phyloP scores from a whole-genome alignment of 2,113 vertebrate species.

The Anoplopoma fimbria region DNA sequence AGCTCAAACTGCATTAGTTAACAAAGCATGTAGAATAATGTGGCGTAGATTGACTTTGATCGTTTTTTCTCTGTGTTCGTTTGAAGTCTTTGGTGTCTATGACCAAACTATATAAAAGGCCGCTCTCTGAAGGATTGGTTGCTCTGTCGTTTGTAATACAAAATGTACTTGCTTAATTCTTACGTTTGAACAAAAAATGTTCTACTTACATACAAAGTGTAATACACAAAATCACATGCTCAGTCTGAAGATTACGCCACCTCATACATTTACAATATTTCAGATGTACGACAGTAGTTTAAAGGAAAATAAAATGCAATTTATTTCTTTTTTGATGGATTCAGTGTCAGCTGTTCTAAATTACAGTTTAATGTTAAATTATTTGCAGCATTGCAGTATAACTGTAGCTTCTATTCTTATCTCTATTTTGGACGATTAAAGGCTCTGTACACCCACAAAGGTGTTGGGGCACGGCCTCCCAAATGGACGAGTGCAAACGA shows the following conservation, averaged over 20 bases:
- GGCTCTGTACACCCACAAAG: not conserved
- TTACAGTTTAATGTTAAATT: not conserved
- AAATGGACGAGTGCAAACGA: no score
- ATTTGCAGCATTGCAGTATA: not conserved
- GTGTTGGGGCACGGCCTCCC: not conserved
- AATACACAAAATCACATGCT: no score
- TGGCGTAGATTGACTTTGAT: slow-evolving; percentile 49
- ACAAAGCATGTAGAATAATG: slow-evolving; percentile 6
- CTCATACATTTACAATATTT: not conserved
- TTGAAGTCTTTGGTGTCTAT: slow-evolving; percentile 45
- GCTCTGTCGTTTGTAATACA: not conserved
- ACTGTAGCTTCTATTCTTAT: not conserved
- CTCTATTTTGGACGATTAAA: not conserved
- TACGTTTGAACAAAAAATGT: not conserved
- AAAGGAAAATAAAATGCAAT: no score
- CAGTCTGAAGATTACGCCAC: no score
- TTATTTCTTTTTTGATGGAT: not conserved
- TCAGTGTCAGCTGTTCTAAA: not conserved
- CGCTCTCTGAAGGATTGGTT: not conserved
- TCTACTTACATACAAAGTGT: not conserved
- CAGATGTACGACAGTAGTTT: not conserved
- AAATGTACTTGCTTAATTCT: not conserved
- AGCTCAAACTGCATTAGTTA: slow-evolving; percentile 35
- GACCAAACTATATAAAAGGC: slow-evolving; percentile 40
- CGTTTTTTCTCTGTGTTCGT: slow-evolving; percentile 27